Base-by-base conservation (phyloP, 2,113 vertebrate genomes). In the Myxocyprinus asiaticus region DNA sequence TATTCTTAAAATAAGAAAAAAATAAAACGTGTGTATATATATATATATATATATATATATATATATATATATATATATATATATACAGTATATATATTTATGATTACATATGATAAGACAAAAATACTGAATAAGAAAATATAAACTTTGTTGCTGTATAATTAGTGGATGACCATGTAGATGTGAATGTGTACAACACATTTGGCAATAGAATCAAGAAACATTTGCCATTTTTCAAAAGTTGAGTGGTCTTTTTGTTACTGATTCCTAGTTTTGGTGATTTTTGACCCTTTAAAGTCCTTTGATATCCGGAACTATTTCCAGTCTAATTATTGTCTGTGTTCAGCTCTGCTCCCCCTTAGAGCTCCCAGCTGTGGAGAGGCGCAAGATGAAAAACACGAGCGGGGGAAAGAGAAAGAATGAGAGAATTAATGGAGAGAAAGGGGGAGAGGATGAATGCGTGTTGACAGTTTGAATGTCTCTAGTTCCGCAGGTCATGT, bases 261-360 rank as follows among this genome's bases (percentile, higher is more conserved):
- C 90, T 84, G 85, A 89, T 87, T 82, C 22, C 22, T 33, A 33
- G 3, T 33, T 33, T 33, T 33, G 22, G 22, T 76, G 44, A 58
- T 85, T 58, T 51, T 84, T 47, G 44, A 84, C 83, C 86, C 86
- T 90, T 89, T 89, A 88, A 91, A 88, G 88, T 88, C 85, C 83
- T 88, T 85, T 70, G 85, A 88, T 90, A 88, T 89, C 85, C 76
- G 80, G 81, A 88, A 87, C 81, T 88, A 85, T 91, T 90, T 90
- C 83, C 86, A 88, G 85, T 90, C 85, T 88, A 91, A 90, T 89
- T 91, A 90, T 80, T 85, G 84, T 75, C 45, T 80, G 33, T 67
- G 80, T 78, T 84, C 45, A 58, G 76, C 76, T 61, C 66, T 7
- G 75, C 55, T 67, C 61, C 71, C 58, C 67, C 77, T 55, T 44